A percentile compares a stretch with the other conserved stretches of the same genome.
Conservation (phyloP, 2,797 vertebrate genomes). For the Darevskia mixta region DNA sequence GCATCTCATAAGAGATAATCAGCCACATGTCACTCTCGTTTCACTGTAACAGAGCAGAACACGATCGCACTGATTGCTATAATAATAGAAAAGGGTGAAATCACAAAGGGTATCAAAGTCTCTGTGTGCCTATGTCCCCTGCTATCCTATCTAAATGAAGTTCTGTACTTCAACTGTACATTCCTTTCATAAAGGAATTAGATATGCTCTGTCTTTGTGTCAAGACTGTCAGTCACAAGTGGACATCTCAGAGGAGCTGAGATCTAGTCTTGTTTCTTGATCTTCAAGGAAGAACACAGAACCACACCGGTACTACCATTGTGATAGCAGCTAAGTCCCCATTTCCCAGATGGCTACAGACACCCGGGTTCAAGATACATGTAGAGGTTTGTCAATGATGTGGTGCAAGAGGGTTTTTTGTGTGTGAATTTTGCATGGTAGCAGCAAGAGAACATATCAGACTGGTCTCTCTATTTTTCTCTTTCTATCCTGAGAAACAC, state of each 20-base stretch:
- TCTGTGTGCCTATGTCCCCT: neutral
- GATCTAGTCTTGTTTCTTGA: neutral
- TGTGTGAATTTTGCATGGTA: neutral
- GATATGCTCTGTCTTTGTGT: neutral
- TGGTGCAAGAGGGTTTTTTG: neutral
- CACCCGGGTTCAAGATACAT: neutral
- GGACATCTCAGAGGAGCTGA: too few relatives aligned
- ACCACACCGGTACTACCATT: neutral
- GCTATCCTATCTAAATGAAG: neutral
- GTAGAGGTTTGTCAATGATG: neutral
- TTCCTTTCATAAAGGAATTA: neutral
- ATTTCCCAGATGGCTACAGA: neutral
- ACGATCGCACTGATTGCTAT: neutral
- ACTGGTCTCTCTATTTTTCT: too few relatives aligned
- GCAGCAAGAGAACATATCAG: neutral
- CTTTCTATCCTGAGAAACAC: neutral
- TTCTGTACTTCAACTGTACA: neutral
- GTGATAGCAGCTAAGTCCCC: neutral
- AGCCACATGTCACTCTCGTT: constrained; percentile 20
- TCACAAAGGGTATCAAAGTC: neutral
- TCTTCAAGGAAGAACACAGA: neutral
- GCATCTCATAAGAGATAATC: constrained; percentile 27
- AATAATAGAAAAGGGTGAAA: neutral
- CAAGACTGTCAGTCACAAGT: neutral
- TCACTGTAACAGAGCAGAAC: neutral